phyloP scores from a whole-genome alignment of 2,113 vertebrate species.

The Tamias sibiricus region DNA sequence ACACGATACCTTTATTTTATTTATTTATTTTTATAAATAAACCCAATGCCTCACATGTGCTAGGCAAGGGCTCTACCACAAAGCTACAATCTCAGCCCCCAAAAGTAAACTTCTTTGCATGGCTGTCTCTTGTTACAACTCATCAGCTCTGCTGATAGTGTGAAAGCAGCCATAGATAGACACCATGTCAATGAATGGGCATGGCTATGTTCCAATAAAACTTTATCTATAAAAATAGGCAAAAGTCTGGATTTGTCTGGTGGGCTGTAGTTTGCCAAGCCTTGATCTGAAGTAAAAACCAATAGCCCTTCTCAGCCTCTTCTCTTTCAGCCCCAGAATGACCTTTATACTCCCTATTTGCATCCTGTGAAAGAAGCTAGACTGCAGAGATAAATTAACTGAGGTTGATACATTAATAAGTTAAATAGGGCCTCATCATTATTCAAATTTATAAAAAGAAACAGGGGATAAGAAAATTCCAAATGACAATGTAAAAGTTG shows the following conservation, averaged over 20 bases:
- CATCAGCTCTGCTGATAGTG: background rate
- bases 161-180: background rate
- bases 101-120: background rate
- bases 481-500: background rate
- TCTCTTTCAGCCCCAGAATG: background rate
- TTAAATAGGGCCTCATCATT: background rate
- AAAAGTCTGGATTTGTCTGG: background rate
- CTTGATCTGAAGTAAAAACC: background rate
- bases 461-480: conserved; percentile 3
- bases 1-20: too few species aligned
- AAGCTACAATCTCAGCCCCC: background rate
- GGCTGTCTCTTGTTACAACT: background rate
- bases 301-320: background rate
- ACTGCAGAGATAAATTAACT: background rate
- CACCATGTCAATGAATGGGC: background rate
- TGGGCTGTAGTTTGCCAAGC: background rate
- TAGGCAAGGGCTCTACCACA: too few species aligned
- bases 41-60: too few species aligned
- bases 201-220: conserved; percentile 16
- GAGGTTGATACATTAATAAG: background rate
- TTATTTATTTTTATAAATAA: too few species aligned
- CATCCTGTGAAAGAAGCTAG: background rate
- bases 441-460: background rate
- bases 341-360: background rate
- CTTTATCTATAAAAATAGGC: conserved; percentile 39